A percentile compares a stretch with the other conserved stretches of the same genome.
These are phyloP conservation scores for Phortica variegata DNA, from an alignment of 1,140 invertebrate genomes.

Conservation along the genomic window DNA sequence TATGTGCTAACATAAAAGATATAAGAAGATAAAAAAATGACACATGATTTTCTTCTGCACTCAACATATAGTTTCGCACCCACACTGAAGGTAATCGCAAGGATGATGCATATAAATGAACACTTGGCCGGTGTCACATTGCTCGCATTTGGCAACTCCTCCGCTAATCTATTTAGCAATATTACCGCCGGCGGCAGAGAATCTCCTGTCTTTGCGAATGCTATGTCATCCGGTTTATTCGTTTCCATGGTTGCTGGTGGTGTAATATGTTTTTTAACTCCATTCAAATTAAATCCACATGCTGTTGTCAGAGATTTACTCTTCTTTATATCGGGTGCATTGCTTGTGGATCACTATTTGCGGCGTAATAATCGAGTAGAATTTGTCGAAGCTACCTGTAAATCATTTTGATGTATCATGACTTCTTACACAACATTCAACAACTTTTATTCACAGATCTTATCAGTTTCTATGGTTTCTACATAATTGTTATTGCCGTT, in stretches of 20 bases:
- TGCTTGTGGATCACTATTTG: slow-evolving; percentile 1
- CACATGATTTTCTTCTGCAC: background rate
- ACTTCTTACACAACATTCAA: background rate
- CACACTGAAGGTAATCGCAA: slow-evolving; percentile 67
- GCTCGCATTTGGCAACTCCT: slow-evolving; percentile 77
- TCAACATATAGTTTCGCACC: slow-evolving; percentile 71
- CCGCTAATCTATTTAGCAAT: slow-evolving; percentile 72
- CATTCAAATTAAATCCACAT: slow-evolving; percentile 15
- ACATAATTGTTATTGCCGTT: slow-evolving; percentile 10
- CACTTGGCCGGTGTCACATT: slow-evolving; percentile 78
- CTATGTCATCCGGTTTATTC: slow-evolving; percentile 18
- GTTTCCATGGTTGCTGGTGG: slow-evolving; percentile 24
- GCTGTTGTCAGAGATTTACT: slow-evolving; percentile 14
- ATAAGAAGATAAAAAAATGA: no score
- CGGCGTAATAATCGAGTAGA: background rate
- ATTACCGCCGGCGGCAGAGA: background rate
- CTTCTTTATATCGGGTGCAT: slow-evolving; percentile 15
- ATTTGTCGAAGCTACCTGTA: background rate
- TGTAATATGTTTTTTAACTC: slow-evolving; percentile 16
- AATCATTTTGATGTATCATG: no score
- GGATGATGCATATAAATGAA: slow-evolving; percentile 67
- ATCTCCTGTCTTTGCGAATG: slow-evolving; percentile 13
- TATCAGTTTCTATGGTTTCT: slow-evolving; percentile 6
- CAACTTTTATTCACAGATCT: slow-evolving; percentile 3
- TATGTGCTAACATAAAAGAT: slow-evolving; percentile 9